Evolutionary conservation across 2,113 vertebrate genomes (phyloP).

Genomic region (Clarias gariepinus): DNA sequence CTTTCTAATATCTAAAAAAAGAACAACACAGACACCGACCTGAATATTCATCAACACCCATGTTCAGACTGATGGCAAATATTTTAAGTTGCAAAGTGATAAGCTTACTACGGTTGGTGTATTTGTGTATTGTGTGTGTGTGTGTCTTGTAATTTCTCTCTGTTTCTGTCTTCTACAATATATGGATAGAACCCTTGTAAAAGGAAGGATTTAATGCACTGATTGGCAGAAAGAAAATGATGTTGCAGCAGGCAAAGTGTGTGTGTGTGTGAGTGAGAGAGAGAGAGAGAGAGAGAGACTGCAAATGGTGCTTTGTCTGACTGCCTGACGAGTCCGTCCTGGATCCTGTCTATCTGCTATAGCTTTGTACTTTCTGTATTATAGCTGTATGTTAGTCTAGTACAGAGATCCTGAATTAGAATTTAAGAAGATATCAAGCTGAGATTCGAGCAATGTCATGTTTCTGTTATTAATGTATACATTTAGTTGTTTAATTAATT

Average conservation of each 20-base stretch:
- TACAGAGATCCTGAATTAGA: no score
- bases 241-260: not conserved
- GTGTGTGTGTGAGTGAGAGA: not conserved
- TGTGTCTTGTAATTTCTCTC: not conserved
- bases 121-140: not conserved
- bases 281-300: not conserved
- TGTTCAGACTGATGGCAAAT: not conserved
- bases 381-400: not conserved
- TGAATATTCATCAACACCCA: not conserved
- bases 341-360: no score
- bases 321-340: not conserved
- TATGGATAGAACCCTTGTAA: no score
- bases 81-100: not conserved
- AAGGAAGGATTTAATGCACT: not conserved
- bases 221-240: not conserved
- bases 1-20: not conserved
- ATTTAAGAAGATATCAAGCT: no score
- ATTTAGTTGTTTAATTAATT: no score
- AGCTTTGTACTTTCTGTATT: conserved; percentile 1
- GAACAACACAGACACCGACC: not conserved
- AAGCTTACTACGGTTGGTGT: not conserved
- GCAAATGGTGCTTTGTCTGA: not conserved
- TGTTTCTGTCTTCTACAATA: not conserved
- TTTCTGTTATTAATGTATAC: no score
- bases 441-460: no score